phyloP scores from a whole-genome alignment of 1,140 invertebrate species.

The Pectinophora gossypiella region DNA sequence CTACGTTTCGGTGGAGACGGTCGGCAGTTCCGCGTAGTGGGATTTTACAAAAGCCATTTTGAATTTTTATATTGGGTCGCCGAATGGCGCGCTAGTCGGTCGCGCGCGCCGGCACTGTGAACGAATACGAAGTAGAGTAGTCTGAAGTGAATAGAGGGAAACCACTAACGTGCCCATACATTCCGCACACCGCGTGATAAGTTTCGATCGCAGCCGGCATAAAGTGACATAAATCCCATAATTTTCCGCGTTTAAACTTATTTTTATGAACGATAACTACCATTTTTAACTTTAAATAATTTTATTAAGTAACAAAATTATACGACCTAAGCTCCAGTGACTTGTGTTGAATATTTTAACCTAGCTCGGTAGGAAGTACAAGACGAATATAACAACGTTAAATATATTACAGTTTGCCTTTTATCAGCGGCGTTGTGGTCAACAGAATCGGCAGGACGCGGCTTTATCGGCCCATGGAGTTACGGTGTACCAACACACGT shows the following conservation, averaged over 20 bases:
- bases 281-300: too few relatives aligned
- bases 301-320: too few relatives aligned
- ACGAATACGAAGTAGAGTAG: not conserved
- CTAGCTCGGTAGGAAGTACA: slow-evolving; percentile 23
- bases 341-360: slow-evolving; percentile 54
- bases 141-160: slow-evolving; percentile 54
- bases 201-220: not conserved
- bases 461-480: slow-evolving; percentile 43
- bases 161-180: slow-evolving; percentile 25
- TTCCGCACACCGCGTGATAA: not conserved
- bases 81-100: slow-evolving; percentile 19
- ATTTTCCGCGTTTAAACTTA: not conserved
- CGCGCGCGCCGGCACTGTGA: not conserved
- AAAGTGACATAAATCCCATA: not conserved
- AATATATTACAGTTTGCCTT: too few relatives aligned
- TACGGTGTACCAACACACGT: slow-evolving; percentile 56
- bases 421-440: not conserved
- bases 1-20: slow-evolving; percentile 38
- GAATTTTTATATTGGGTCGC: slow-evolving; percentile 61
- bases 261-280: too few relatives aligned
- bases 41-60: too few relatives aligned
- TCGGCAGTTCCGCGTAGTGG: too few relatives aligned
- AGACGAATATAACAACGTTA: not conserved
- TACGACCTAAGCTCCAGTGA: too few relatives aligned
- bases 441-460: not conserved